Conservation (phyloP, 2,113 vertebrate species). For the Cinclus cinclus region DNA sequence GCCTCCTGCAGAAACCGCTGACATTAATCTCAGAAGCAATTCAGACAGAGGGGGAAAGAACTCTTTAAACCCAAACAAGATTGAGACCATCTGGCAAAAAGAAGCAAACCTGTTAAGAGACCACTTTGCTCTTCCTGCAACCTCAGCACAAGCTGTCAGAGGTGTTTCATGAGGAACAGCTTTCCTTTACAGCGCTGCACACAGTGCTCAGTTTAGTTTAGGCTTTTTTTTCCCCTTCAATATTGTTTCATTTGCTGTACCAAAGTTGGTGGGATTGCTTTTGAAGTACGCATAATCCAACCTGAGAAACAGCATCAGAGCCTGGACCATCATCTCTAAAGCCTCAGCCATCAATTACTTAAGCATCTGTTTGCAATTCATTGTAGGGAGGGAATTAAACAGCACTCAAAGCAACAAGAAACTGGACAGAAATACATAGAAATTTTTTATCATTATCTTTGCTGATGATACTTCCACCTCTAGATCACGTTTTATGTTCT, state of each 20-base stretch:
- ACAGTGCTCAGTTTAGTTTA: background rate
- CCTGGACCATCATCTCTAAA: background rate
- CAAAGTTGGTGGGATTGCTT: background rate
- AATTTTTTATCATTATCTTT: background rate
- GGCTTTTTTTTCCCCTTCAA: background rate
- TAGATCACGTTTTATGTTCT: background rate
- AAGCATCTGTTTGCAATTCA: slow-evolving; percentile 3
- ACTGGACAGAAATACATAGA: background rate
- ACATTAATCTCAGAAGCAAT: background rate
- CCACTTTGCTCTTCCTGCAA: background rate
- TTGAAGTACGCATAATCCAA: background rate
- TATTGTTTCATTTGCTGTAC: background rate
- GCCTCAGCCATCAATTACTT: background rate
- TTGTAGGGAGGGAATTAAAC: background rate
- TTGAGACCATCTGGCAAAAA: background rate
- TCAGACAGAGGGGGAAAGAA: background rate
- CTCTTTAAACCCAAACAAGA: background rate
- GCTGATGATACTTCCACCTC: background rate
- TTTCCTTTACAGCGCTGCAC: background rate
- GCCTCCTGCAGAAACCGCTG: background rate
- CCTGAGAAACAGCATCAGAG: background rate
- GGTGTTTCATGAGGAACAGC: background rate
- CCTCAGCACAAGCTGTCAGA: slow-evolving; percentile 1
- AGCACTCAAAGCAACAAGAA: background rate
- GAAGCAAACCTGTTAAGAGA: background rate